Base-by-base conservation (phyloP, 2,113 vertebrate genomes). In the Astur gentilis region DNA sequence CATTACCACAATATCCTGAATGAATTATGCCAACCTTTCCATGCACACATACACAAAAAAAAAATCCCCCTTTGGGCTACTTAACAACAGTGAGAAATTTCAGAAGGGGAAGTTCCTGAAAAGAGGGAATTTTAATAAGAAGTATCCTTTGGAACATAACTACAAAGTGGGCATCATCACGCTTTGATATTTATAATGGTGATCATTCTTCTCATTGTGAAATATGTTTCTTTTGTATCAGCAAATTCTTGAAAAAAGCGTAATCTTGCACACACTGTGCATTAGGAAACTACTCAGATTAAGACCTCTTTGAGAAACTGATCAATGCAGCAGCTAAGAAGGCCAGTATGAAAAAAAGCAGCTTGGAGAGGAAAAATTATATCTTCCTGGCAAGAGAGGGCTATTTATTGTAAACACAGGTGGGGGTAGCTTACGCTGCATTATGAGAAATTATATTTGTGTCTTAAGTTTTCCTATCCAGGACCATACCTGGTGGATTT, bases 1-100 rank as follows among this genome's bases (percentile, higher is more conserved):
- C 89, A 86, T 97, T 92, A 94, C 54, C 36, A 76, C 83, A 89
- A 89, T 90, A 90, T 96, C 83, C 83, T 75, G 67, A 75, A 66
- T 88, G 71, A 89, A 97, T 95, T 87, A 83, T 58, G 47, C 29
- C 76, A 55, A 93, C 89, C 58, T 84, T 77, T 42, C 88, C 60
- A 50, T 58, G 70, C n/a, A 18, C 32, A 16, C 29, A 14, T 38
- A n/a, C 0, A 10, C 16, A 83, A 3, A 55, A 0, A 13, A 8
- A 42, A 34, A 83, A 70, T 58, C 27, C 67, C 54, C 75, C 83
- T 95, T 94, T 95, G 71, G 92, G 83, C 85, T 94, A 50, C 67
- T 95, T 38, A 73, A 90, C 36, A 84, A 62, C 85, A 93, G 66
- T 0, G 7, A 90, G 76, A 86, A 81, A 92, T 60, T 95, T 86